Conservation (phyloP, 1,140 invertebrate species). For the Ylistrum balloti region DNA sequence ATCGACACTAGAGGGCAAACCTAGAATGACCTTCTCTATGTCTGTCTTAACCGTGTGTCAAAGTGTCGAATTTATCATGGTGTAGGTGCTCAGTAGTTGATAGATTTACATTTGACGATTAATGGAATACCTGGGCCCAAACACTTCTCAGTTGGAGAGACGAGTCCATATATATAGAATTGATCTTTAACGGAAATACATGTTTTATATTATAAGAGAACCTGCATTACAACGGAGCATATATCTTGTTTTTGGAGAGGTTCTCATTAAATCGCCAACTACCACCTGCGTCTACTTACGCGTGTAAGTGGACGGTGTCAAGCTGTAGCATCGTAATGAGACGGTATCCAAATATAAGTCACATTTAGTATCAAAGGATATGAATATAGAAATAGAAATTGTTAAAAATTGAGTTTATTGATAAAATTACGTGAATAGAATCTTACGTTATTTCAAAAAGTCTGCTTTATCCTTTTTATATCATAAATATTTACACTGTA, state of each 20-base stretch:
- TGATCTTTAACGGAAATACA: conserved; percentile 3
- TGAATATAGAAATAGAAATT: too few relatives aligned
- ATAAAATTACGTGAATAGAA: too few relatives aligned
- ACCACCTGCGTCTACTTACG: not conserved
- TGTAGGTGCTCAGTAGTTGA: not conserved
- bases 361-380: too few relatives aligned
- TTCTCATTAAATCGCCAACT: not conserved
- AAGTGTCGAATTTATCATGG: not conserved
- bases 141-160: too few relatives aligned
- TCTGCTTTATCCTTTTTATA: too few relatives aligned
- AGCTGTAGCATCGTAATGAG: too few relatives aligned
- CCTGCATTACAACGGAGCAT: not conserved
- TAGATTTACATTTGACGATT: not conserved
- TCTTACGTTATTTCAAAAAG: too few relatives aligned
- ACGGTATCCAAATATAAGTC: too few relatives aligned
- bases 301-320: too few relatives aligned
- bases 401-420: too few relatives aligned
- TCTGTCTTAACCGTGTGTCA: not conserved
- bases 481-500: too few relatives aligned
- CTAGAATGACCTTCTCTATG: not conserved
- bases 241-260: not conserved
- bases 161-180: too few relatives aligned
- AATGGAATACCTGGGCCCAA: not conserved
- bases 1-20: not conserved
- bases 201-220: not conserved